Evolutionary conservation across 2,797 vertebrate species (phyloP), one percentile per base, ranked within the genome.

Genomic region (Limnodromus scolopaceus): DNA sequence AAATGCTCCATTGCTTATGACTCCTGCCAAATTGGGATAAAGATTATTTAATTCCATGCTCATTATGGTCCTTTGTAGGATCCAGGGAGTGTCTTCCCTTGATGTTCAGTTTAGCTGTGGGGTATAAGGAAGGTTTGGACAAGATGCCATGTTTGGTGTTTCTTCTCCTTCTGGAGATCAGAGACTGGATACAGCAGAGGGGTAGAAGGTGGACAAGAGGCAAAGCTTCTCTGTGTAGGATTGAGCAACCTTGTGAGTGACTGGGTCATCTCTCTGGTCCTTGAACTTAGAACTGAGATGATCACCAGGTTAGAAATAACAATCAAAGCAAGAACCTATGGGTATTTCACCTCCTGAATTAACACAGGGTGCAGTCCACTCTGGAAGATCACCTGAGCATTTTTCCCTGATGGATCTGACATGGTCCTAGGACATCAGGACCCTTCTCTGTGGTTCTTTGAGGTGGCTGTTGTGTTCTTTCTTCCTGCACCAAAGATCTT

Each of bases 171-270:
- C 49, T 65, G 53, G 49, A 48, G 16, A n/a, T 75, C 69, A 86
- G 69, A 53, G 41, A 34, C 15, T 38, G 28, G 10, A 49, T 60
- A 30, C 74, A 48, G 36, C 23, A 48, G n/a, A 16, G 71, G 12
- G 1, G 8, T 5, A 55, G 19, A 77, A 48, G 9, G 17, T 45
- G 41, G n/a, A 23, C 24, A 71, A 30, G 38, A 84, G 11, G 8
- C 13, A 78, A 76, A 65, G 5, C 13, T 74, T 66, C 60, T 77
- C 27, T 34, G 6, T 19, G 30, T 24, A 85, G 71, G 46, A 85
- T 28, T 4, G 2, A 77, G 24, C 17, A 76, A 20, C 16, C 22
- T 80, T 0, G 0, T 43, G n/a, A 49, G 43, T 70, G 15, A 14
- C 6, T 5, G 27, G 25, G 5, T 66, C 53, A n/a, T 23, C 15